These are phyloP conservation scores for Pseudococcus longispinus DNA, from an alignment of 2,888 invertebrate species.

Conservation along the genomic window DNA sequence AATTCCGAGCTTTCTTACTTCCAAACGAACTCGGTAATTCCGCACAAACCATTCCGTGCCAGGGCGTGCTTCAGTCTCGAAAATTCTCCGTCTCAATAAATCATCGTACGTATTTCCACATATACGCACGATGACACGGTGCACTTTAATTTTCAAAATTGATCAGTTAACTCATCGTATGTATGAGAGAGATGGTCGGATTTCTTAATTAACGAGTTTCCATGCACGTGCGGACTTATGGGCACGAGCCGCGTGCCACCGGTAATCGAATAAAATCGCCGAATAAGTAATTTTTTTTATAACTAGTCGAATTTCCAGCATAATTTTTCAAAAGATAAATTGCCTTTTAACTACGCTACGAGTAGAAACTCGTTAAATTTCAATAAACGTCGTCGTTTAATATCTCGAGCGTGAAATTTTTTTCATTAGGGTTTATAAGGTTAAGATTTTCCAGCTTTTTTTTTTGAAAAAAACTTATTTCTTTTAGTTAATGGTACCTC, in stretches of 20 bases:
- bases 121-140: not conserved
- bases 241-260: not conserved
- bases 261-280: not conserved
- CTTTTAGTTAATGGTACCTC: not conserved
- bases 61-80: not conserved
- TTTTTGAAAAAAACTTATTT: not conserved
- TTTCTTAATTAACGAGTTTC: not conserved
- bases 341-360: conserved; percentile 20
- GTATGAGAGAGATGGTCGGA: not conserved
- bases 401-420: conserved; percentile 31
- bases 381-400: conserved; percentile 3
- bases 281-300: conserved; percentile 13
- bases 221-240: not conserved
- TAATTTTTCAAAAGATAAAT: conserved; percentile 17
- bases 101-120: conserved; percentile 10
- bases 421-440: conserved; percentile 1
- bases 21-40: conserved; percentile 41
- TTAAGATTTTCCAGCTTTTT: not conserved
- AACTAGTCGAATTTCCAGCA: not conserved
- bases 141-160: conserved; percentile 48
- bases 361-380: conserved; percentile 14
- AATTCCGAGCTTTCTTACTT: conserved; percentile 38
- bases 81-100: conserved; percentile 48
- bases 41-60: not conserved
- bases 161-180: not conserved